A percentile compares a stretch with the other conserved stretches of the same genome.
Evolutionary conservation across 2,888 invertebrate species (phyloP).

Genomic region (Anticlea derivata): DNA sequence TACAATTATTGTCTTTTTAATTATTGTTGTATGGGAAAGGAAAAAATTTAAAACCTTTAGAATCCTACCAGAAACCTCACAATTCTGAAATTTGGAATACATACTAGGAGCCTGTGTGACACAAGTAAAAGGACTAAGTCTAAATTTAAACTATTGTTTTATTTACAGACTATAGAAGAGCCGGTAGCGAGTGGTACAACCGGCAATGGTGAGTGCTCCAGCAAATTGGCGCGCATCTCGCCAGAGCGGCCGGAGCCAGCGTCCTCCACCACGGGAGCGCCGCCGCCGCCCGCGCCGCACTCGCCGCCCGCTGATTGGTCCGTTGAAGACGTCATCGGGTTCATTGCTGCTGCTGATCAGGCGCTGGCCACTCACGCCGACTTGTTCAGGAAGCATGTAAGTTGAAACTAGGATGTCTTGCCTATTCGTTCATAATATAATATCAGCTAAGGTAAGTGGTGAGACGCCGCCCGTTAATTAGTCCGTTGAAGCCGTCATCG

Average conservation of each 20-base stretch:
- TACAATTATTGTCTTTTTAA: no score
- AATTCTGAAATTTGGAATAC: no score
- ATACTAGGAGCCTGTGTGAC: no score
- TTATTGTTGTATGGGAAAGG: no score
- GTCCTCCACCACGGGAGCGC: conserved; percentile 86
- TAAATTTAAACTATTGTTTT: conserved; percentile 16
- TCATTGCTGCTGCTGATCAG: conserved; percentile 93
- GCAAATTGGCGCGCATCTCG: conserved; percentile 73
- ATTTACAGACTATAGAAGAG: conserved; percentile 43
- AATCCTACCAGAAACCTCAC: no score
- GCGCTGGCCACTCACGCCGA: conserved; percentile 94
- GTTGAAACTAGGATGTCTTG: conserved; percentile 67
- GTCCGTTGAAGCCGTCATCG: conserved; percentile 97
- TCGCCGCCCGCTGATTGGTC: conserved; percentile 93
- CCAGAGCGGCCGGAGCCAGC: conserved; percentile 87
- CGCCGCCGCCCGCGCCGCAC: conserved; percentile 62
- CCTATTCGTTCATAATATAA: no score
- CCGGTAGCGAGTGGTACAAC: conserved; percentile 34
- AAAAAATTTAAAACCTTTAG: no score
- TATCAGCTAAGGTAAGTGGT: no score
- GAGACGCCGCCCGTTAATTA: conserved; percentile 92
- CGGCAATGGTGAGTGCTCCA: conserved; percentile 34
- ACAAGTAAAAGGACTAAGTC: no score
- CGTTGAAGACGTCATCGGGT: conserved; percentile 96
- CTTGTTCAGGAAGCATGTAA: conserved; percentile 95